Evolutionary conservation across 1,140 invertebrate species (phyloP).

Genomic region (Metopolophium dirhodum): DNA sequence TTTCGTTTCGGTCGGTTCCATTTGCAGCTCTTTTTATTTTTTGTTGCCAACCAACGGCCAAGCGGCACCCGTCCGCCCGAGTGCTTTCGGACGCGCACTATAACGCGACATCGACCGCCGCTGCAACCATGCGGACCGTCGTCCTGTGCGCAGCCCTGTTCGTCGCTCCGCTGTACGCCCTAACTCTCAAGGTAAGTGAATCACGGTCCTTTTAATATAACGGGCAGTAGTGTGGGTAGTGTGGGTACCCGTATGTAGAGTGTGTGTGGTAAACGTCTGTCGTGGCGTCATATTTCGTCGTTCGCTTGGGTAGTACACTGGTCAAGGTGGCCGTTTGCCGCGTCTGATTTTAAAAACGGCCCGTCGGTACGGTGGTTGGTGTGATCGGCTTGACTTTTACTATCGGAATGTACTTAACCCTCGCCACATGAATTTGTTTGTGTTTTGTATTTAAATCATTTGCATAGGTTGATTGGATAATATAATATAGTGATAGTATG

Average conservation of each 20-base stretch:
- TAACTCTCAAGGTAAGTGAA: conserved; percentile 42
- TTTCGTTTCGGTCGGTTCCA: not conserved
- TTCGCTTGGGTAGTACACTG: not conserved
- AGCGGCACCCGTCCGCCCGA: not conserved
- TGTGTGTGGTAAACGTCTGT: not conserved
- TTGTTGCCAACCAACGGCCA: not conserved
- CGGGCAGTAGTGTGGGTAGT: not conserved
- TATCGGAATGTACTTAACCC: not conserved
- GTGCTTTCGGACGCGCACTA: not conserved
- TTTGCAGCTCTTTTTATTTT: not conserved
- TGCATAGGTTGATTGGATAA: no score
- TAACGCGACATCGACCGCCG: not conserved
- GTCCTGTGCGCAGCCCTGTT: conserved; percentile 56
- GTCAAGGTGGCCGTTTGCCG: not conserved
- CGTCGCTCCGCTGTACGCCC: conserved; percentile 41
- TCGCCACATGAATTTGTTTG: not conserved
- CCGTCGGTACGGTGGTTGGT: no score
- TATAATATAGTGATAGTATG: no score
- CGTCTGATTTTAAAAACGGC: not conserved
- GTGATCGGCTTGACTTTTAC: not conserved
- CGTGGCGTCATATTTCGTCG: no score
- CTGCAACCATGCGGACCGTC: conserved; percentile 49
- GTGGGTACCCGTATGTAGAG: not conserved
- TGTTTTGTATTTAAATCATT: not conserved
- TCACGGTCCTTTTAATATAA: not conserved